A percentile compares a stretch with the other conserved stretches of the same genome.
Conservation (phyloP, 2,888 invertebrate species). For the Oligia strigilis region DNA sequence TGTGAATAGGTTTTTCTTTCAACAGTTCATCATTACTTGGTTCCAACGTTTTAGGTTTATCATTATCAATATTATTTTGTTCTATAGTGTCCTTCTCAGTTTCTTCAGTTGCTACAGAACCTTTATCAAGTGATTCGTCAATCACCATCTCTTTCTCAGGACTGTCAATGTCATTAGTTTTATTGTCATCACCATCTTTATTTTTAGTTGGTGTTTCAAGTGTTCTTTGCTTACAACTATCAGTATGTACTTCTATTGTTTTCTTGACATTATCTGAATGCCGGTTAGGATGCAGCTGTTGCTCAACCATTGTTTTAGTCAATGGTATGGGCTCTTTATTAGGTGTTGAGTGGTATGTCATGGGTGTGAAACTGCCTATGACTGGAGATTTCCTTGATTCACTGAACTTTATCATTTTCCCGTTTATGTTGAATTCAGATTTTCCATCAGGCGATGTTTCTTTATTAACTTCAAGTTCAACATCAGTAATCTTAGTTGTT, state of each 20-base stretch:
- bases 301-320: slow-evolving; percentile 87
- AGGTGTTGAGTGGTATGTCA: slow-evolving; percentile 87
- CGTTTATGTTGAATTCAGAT: slow-evolving; percentile 81
- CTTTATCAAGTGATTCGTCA: slow-evolving; percentile 40
- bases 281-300: slow-evolving; percentile 85
- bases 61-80: slow-evolving; percentile 27
- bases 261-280: slow-evolving; percentile 87
- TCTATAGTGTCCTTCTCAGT: slow-evolving; percentile 16
- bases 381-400: slow-evolving; percentile 86
- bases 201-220: slow-evolving; percentile 68
- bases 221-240: slow-evolving; percentile 77
- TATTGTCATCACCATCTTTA: slow-evolving; percentile 60
- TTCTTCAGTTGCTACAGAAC: slow-evolving; percentile 24
- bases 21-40: slow-evolving; percentile 18
- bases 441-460: slow-evolving; percentile 73
- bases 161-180: slow-evolving; percentile 34
- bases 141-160: slow-evolving; percentile 49
- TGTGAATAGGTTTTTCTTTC: slow-evolving; percentile 19
- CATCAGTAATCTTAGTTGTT: slow-evolving; percentile 61
- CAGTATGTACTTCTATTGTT: slow-evolving; percentile 87
- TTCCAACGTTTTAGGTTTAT: slow-evolving; percentile 7
- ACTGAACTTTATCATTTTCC: slow-evolving; percentile 84
- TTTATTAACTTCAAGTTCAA: slow-evolving; percentile 72
- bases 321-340: slow-evolving; percentile 87
- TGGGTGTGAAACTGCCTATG: slow-evolving; percentile 83